Evolutionary conservation across 2,113 vertebrate genomes (phyloP).

Genomic region (Phalacrocorax carbo): DNA sequence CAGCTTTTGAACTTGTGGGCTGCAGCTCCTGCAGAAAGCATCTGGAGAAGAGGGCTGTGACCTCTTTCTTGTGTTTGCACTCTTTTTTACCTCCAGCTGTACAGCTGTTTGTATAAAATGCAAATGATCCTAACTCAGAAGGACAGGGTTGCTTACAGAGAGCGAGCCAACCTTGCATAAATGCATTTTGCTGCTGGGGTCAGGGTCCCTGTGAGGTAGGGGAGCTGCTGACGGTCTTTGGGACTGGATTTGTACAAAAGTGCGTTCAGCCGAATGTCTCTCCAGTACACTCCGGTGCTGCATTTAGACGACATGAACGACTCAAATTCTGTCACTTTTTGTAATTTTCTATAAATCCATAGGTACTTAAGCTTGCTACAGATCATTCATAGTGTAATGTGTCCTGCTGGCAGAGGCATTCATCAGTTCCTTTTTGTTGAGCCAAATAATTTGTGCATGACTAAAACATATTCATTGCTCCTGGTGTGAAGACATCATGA

Average conservation of each 20-base stretch:
- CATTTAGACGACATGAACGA: background rate
- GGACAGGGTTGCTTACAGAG: background rate
- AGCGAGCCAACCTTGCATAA: background rate
- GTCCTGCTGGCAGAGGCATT: background rate
- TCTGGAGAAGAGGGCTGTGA: background rate
- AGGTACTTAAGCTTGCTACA: background rate
- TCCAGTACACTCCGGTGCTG: background rate
- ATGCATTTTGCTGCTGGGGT: background rate
- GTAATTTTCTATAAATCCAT: background rate
- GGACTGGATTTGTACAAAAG: background rate
- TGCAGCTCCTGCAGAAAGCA: background rate
- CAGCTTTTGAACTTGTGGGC: background rate
- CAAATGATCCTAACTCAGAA: background rate
- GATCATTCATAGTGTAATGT: background rate
- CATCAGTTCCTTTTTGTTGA: background rate
- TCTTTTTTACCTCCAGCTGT: background rate
- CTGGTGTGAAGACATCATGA: background rate
- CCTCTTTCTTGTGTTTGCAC: no score
- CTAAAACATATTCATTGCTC: background rate
- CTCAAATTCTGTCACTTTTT: background rate
- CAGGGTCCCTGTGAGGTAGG: rapidly evolving
- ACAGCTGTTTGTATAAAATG: background rate
- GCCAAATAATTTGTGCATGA: rapidly evolving
- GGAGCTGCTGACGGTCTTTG: background rate
- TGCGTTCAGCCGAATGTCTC: background rate